Evolutionary conservation across 1,140 invertebrate genomes (phyloP).

Genomic region (Phortica variegata): DNA sequence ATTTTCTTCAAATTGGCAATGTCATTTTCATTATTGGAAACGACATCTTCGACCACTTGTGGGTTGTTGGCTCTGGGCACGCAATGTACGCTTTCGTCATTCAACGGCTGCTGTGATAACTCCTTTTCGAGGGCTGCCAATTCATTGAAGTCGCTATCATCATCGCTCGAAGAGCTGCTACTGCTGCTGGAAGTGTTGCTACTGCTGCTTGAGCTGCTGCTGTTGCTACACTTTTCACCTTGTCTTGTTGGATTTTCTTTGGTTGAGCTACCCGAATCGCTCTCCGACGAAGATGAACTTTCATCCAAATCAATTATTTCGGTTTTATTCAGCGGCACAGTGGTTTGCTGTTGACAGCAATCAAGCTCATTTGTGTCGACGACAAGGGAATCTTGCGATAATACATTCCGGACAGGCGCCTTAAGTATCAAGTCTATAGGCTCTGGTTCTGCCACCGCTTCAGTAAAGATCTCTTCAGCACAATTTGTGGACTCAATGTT

Average conservation of each 20-base stretch:
- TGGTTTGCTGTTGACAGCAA: no score
- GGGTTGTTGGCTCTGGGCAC: neutral
- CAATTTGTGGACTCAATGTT: conserved; percentile 11
- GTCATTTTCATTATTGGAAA: conserved; percentile 35
- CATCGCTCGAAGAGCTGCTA: conserved; percentile 9
- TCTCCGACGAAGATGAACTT: no score
- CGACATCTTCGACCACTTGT: neutral
- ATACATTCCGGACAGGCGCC: no score
- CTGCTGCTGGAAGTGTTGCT: conserved; percentile 11
- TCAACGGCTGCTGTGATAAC: conserved; percentile 27
- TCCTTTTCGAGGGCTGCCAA: conserved; percentile 42
- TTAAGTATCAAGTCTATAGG: no score
- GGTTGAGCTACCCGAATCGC: conserved; percentile 20
- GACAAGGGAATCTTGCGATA: no score
- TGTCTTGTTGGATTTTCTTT: conserved; percentile 15
- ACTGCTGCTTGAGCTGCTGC: conserved; percentile 9
- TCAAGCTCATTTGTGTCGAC: no score
- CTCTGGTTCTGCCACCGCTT: no score
- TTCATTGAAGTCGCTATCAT: conserved; percentile 42
- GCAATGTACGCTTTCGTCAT: neutral
- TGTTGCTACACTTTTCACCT: neutral
- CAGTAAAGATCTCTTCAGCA: no score
- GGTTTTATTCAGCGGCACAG: no score
- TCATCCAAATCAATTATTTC: no score
- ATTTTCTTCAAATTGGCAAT: conserved; percentile 47